phyloP scores from a whole-genome alignment of 2,888 invertebrate species.

The Erebia palarica region DNA sequence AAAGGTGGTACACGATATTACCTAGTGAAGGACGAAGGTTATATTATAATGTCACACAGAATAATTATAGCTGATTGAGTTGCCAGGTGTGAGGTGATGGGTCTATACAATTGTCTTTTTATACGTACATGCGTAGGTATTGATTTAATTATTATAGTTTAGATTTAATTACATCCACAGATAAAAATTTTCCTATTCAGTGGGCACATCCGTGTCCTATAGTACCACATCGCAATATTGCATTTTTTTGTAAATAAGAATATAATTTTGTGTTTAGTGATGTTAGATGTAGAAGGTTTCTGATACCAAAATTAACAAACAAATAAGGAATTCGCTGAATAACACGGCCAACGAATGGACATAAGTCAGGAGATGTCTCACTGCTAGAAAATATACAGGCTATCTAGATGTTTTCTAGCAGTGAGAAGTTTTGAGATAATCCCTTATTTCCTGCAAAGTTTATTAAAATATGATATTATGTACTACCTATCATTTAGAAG shows the following conservation, averaged over 20 bases:
- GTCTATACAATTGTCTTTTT: not conserved
- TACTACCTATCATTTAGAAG: slow-evolving; percentile 27
- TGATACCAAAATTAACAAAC: not conserved
- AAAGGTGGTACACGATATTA: slow-evolving; percentile 29
- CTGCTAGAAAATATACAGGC: too few species aligned
- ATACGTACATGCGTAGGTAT: too few species aligned
- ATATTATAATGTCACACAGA: slow-evolving; percentile 16
- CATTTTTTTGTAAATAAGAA: too few species aligned
- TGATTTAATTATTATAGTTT: too few species aligned
- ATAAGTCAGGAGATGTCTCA: slow-evolving; percentile 1
- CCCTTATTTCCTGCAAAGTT: slow-evolving; percentile 33
- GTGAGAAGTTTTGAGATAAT: slow-evolving; percentile 32
- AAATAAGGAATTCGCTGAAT: slow-evolving; percentile 3
- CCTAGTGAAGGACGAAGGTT: slow-evolving; percentile 28
- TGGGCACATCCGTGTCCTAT: too few species aligned
- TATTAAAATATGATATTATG: slow-evolving; percentile 34
- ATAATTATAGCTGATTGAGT: slow-evolving; percentile 17
- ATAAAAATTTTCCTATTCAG: too few species aligned
- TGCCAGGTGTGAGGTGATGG: slow-evolving; percentile 9
- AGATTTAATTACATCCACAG: too few species aligned
- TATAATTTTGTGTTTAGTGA: too few species aligned
- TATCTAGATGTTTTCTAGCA: slow-evolving; percentile 3
- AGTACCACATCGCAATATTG: not conserved
- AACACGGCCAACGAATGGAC: not conserved
- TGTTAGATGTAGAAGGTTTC: not conserved